These are phyloP conservation scores for Smithornis capensis DNA, from an alignment of 2,113 vertebrate species.

Conservation along the genomic window DNA sequence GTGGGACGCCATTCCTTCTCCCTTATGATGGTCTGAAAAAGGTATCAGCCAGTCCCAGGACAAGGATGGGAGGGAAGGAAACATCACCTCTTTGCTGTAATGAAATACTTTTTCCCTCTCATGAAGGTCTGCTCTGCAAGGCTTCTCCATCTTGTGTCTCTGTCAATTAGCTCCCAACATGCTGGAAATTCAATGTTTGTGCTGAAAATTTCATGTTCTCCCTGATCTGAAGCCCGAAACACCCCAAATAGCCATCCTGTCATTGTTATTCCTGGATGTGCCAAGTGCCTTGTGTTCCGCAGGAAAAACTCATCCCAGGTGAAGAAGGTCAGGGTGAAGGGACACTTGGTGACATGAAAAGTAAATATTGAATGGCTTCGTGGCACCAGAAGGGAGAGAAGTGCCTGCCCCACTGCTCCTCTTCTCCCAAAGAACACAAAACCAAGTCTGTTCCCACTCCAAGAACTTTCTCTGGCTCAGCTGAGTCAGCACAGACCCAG, in stretches of 20 bases:
- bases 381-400: neutral
- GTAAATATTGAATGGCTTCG: neutral
- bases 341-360: neutral
- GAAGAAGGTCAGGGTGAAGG: neutral
- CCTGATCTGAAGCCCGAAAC: neutral
- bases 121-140: neutral
- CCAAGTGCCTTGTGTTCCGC: neutral
- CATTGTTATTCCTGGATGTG: neutral
- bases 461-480: neutral
- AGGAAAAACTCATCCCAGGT: neutral
- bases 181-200: neutral
- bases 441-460: neutral
- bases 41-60: neutral
- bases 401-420: neutral
- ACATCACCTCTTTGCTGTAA: neutral
- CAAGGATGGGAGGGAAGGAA: neutral
- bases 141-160: neutral
- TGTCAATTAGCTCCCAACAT: neutral
- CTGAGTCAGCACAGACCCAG: neutral
- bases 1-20: neutral
- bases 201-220: neutral
- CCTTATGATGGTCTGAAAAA: slow-evolving; percentile 1
- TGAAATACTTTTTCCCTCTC: neutral
- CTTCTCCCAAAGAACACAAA: neutral
- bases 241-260: neutral